Evolutionary conservation across 2,888 invertebrate genomes (phyloP).

Genomic region (Brachycybe producta): DNA sequence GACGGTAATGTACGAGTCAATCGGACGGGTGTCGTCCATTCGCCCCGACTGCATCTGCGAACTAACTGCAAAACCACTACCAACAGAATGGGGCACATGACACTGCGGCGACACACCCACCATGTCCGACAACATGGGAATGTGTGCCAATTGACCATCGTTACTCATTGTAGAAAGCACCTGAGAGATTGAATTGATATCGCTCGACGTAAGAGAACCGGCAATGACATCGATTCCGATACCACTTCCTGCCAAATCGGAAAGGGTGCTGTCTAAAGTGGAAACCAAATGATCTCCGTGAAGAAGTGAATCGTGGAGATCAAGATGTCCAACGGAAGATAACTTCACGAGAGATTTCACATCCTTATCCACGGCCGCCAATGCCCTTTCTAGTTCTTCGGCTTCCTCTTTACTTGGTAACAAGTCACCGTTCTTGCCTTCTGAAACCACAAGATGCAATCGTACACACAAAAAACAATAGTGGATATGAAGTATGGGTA

Average conservation of each 20-base stretch:
- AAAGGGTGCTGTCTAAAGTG: slow-evolving; percentile 14
- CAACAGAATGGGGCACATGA: not conserved
- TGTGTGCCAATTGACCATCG: slow-evolving; percentile 7
- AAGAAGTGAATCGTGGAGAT: slow-evolving; percentile 18
- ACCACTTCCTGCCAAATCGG: slow-evolving; percentile 10
- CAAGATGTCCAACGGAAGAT: slow-evolving; percentile 23
- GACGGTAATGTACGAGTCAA: too few species aligned
- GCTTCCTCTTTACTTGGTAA: slow-evolving; percentile 65
- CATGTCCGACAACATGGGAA: slow-evolving; percentile 13
- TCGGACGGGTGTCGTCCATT: not conserved
- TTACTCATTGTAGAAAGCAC: slow-evolving; percentile 15
- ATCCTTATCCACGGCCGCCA: slow-evolving; percentile 54
- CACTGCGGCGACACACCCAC: slow-evolving; percentile 2
- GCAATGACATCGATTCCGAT: slow-evolving; percentile 18
- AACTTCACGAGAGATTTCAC: slow-evolving; percentile 29
- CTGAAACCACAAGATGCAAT: slow-evolving; percentile 31
- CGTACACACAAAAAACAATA: slow-evolving; percentile 6
- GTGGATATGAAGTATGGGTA: slow-evolving; percentile 24
- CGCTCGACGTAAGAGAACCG: slow-evolving; percentile 19
- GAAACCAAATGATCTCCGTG: slow-evolving; percentile 16
- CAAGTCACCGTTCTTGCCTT: slow-evolving; percentile 55
- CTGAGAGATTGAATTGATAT: slow-evolving; percentile 20
- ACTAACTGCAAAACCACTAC: slow-evolving; percentile 9
- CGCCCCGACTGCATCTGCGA: slow-evolving; percentile 11
- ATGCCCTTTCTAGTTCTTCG: slow-evolving; percentile 72